Evolutionary conservation across 2,797 vertebrate species (phyloP), one percentile per base, ranked within the genome.

Genomic region (Galaxias olidus): DNA sequence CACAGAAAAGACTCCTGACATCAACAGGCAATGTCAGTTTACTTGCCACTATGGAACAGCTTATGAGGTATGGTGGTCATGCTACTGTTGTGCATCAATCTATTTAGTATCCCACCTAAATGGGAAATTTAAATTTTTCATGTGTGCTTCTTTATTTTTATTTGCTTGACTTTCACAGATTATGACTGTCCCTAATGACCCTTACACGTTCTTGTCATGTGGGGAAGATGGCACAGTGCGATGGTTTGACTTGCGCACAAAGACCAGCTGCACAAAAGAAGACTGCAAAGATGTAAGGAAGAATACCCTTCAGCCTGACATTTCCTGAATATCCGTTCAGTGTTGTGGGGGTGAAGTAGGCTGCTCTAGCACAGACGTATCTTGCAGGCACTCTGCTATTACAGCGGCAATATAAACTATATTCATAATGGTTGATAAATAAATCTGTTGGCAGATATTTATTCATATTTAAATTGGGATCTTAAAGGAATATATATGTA

Each of bases 31-130:
- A 75, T 97, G 95, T 90, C 96, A 98, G 85, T 98, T 97, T 87
- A 98, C 94, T 63, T 98, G 97, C 86, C 97, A 98, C 79, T 98
- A 98, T 63, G 97, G 97, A 80, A 99, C 97, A 47, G 96, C 97
- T n/a, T 99, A 98, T 46, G 97, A 99, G 95, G 97, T 99, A 88
- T 57, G 4, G 1, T 20, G 4, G 10, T 10, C 8, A 10, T 11
- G 30, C 8, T 13, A 30, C 5, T 4, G 5, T 9, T 8, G 1
- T 15, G 56, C 2, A 0, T 4, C 42, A 12, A 8, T 46, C 13
- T 40, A 10, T 1, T 4, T 54, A n/a, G 5, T 15, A 47, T 52
- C 30, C n/a, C 51, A 15, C 55, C 40, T 58, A 10, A 44, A 50
- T n/a, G 18, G 17, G 51, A 48, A 3, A 43, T 61, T 2, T 30